Evolutionary conservation across 2,888 invertebrate species (phyloP), one percentile per base, ranked within the genome.

Genomic region (Nomada lathburiana): DNA sequence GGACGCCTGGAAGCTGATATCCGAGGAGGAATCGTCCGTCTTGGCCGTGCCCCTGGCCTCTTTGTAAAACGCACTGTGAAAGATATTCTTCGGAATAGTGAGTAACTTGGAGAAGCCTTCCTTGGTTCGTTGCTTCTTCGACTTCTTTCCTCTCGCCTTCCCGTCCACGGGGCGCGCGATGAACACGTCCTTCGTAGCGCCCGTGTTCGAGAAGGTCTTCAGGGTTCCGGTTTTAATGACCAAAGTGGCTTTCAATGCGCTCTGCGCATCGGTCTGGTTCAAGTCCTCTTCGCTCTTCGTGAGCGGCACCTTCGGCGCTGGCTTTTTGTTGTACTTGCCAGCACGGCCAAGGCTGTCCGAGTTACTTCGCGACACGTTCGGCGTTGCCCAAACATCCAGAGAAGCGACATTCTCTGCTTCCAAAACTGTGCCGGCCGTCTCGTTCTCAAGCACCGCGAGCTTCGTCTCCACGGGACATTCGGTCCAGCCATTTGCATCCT

Each of bases 251-350:
- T 94, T 95, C 47, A 95, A 94, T 83, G 94, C 94, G 50, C 86
- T 89, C 50, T 83, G 84, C 13, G 86, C 80, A 16, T 84, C 87
- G 1, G 68, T 63, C 9, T 86, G 86, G 52, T 84, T 80, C 44
- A 75, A 76, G 20, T 84, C 77, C 9, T 89, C 89, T n/a, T 88
- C 82, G 55, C 79, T 86, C 10, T 62, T 76, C 18, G 84, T 76
- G 23, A 84, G 62, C 0, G 95, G 95, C 13, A 93, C 94, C 80
- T 91, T 93, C 0, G 95, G 95, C 1, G 95, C 95, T 29, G 93
- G 93, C 83, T 93, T 94, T 90, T 95, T 95, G 76, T 95, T 91
- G 84, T 95, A 95, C 87, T 93, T 94, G 11, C 95, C 95, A 0
- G 94, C 94, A 53, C 95, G 92, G 64, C 76, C 85, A 10, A 89